phyloP scores from a whole-genome alignment of 2,888 invertebrate genomes.

The Balanococcus diminutus region DNA sequence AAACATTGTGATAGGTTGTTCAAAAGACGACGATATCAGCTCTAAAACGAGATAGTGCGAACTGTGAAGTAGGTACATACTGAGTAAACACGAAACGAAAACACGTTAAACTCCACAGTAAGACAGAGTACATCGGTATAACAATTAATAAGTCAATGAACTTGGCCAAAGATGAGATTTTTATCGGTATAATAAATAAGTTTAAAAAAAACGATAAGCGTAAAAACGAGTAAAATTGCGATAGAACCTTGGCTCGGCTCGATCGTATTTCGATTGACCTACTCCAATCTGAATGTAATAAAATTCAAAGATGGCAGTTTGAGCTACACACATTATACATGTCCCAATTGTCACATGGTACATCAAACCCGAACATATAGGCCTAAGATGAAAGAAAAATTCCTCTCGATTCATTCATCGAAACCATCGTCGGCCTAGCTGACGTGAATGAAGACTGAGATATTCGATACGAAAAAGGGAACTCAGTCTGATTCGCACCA shows the following conservation, averaged over 20 bases:
- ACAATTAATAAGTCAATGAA: conserved; percentile 20
- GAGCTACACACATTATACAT: not conserved
- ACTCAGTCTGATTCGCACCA: not conserved
- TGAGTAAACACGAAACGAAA: not conserved
- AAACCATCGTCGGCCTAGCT: no score
- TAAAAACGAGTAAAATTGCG: not conserved
- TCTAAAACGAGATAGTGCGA: not conserved
- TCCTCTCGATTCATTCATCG: not conserved
- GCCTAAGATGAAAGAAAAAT: not conserved
- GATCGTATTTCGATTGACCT: not conserved
- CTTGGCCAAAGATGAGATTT: conserved; percentile 22
- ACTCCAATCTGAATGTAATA: conserved; percentile 10
- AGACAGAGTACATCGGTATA: not conserved
- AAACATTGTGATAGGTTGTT: conserved; percentile 15
- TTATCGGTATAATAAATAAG: conserved; percentile 16
- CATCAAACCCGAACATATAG: no score
- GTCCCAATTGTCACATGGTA: not conserved
- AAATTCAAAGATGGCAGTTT: not conserved
- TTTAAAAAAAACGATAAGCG: not conserved
- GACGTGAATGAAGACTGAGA: not conserved
- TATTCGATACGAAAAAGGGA: not conserved
- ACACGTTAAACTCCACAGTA: not conserved
- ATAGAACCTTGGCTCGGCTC: conserved; percentile 11
- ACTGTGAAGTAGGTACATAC: not conserved
- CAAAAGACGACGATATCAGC: not conserved